Evolutionary conservation across 2,113 vertebrate species (phyloP).

Genomic region (Carlito syrichta): DNA sequence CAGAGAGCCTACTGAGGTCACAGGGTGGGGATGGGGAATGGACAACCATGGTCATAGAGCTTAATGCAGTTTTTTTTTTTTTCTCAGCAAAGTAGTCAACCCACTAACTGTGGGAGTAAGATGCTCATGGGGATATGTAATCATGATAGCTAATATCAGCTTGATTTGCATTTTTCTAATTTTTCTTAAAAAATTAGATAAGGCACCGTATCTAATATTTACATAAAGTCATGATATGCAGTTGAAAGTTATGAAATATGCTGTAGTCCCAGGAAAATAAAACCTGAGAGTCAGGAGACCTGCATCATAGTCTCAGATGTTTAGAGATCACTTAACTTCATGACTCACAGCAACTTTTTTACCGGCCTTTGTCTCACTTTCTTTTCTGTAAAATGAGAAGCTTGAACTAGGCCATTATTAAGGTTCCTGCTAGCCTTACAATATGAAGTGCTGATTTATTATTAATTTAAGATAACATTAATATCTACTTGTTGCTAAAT

Average conservation of each 20-base stretch:
- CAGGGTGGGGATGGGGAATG: no score
- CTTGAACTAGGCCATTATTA: not conserved
- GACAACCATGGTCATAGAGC: not conserved
- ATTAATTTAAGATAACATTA: not conserved
- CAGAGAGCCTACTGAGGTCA: not conserved
- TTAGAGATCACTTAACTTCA: not conserved
- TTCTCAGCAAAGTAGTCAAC: not conserved
- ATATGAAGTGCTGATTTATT: not conserved
- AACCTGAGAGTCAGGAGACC: not conserved
- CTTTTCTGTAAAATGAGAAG: not conserved
- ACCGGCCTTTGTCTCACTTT: not conserved
- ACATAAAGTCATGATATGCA: no score
- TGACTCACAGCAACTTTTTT: not conserved
- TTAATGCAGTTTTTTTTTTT: not conserved
- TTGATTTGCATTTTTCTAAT: constrained; percentile 28
- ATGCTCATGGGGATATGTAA: not conserved
- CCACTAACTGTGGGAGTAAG: not conserved
- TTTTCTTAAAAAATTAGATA: constrained; percentile 22
- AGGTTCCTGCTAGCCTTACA: not conserved
- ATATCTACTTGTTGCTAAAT: not conserved
- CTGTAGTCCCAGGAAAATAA: not conserved
- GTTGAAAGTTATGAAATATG: not conserved
- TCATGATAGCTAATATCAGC: not conserved
- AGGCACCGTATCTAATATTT: no score
- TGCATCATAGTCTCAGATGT: not conserved